These are phyloP conservation scores for Gallinago nigripennis DNA, from an alignment of 2,797 vertebrate species.

Conservation along the genomic window DNA sequence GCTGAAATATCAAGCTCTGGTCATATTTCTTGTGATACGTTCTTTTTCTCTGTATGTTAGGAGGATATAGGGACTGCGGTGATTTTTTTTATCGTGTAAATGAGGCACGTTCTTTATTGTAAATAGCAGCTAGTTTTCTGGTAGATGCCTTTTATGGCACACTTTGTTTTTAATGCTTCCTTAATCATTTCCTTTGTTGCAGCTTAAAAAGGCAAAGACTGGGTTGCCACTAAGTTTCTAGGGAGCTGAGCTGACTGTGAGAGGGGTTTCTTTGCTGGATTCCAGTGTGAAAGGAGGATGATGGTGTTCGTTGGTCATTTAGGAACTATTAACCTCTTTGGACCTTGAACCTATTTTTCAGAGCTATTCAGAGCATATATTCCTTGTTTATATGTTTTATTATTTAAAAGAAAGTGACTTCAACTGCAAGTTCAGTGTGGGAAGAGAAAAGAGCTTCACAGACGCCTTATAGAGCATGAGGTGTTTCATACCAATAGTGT, in stretches of 20 bases:
- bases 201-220: conserved; percentile 4
- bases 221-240: not conserved
- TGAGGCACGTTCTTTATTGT: not conserved
- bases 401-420: not conserved
- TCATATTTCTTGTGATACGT: not conserved
- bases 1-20: not conserved
- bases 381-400: not conserved
- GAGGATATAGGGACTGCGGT: not conserved
- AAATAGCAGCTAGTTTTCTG: conserved; percentile 21
- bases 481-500: not conserved
- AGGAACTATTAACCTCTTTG: not conserved
- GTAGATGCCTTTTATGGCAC: conserved; percentile 40
- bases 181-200: conserved; percentile 5
- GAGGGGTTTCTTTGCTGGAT: not conserved
- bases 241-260: not conserved
- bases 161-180: conserved; percentile 39
- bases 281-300: not conserved
- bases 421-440: not conserved
- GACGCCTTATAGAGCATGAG: not conserved
- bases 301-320: not conserved
- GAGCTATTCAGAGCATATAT: not conserved
- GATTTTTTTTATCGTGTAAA: not conserved
- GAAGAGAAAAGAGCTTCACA: not conserved
- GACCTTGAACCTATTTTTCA: not conserved
- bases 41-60: not conserved